A percentile compares a stretch with the other conserved stretches of the same genome.
Conservation (phyloP, 1,140 invertebrate species). For the Drosophila willistoni region DNA sequence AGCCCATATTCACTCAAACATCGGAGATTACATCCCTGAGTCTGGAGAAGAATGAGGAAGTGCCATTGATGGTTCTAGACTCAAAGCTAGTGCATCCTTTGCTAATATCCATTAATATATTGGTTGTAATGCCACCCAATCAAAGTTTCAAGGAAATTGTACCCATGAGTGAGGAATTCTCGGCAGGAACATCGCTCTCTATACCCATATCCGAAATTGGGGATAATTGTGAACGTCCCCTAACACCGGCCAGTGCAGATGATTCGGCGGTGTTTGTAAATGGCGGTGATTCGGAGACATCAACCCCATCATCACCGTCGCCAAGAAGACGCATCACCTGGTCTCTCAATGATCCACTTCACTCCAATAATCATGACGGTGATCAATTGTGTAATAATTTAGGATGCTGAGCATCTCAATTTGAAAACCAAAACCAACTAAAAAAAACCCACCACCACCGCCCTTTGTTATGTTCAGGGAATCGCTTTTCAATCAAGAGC, state of each 20-base stretch:
- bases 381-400: conserved; percentile 35
- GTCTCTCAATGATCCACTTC: conserved; percentile 21
- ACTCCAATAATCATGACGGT: conserved; percentile 46
- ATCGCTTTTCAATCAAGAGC: conserved; percentile 35
- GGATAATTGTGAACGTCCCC: conserved; percentile 60
- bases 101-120: conserved; percentile 88
- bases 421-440: background rate
- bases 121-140: conserved; percentile 85
- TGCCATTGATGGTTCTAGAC: conserved; percentile 86
- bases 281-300: conserved; percentile 51
- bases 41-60: conserved; percentile 87
- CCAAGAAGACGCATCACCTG: conserved; percentile 46
- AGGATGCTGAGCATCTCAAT: conserved; percentile 64
- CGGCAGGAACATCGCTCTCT: conserved; percentile 36
- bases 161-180: conserved; percentile 56
- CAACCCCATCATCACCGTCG: conserved; percentile 54
- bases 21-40: conserved; percentile 86
- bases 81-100: conserved; percentile 87
- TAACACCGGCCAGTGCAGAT: conserved; percentile 65
- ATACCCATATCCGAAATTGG: conserved; percentile 81
- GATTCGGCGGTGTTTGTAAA: conserved; percentile 68
- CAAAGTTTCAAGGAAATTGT: conserved; percentile 72
- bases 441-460: conserved; percentile 40
- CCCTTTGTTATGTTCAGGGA: conserved; percentile 59
- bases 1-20: conserved; percentile 86